Evolutionary conservation across 1,140 invertebrate genomes (phyloP).

Genomic region (Drepana arcuata): DNA sequence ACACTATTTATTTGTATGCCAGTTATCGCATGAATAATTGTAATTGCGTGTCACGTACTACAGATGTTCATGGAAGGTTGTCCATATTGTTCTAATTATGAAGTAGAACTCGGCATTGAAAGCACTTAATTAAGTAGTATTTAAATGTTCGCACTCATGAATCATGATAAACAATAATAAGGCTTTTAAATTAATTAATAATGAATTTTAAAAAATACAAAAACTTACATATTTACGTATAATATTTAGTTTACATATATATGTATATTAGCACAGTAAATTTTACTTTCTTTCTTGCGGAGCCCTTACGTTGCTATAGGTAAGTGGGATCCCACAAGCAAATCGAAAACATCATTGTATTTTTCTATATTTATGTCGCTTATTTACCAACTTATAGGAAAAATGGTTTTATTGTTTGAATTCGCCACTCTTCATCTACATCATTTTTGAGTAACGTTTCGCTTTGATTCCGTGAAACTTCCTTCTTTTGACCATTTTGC

Average conservation of each 20-base stretch:
- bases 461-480: conserved; percentile 62
- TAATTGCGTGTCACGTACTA: conserved; percentile 24
- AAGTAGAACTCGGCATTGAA: too few relatives aligned
- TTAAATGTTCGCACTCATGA: too few relatives aligned
- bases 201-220: too few relatives aligned
- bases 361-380: conserved; percentile 39
- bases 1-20: conserved; percentile 49
- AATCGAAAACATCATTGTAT: conserved; percentile 38
- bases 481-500: conserved; percentile 32
- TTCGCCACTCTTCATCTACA: conserved; percentile 42
- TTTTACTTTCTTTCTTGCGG: conserved; percentile 71
- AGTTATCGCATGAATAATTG: conserved; percentile 46
- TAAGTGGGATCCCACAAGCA: conserved; percentile 61
- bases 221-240: too few relatives aligned
- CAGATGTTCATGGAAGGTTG: conserved; percentile 6
- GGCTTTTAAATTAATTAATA: too few relatives aligned
- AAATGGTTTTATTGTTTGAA: conserved; percentile 29
- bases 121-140: too few relatives aligned
- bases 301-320: conserved; percentile 69
- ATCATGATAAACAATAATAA: too few relatives aligned
- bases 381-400: conserved; percentile 25
- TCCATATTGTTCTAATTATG: too few relatives aligned
- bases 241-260: too few relatives aligned
- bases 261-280: conserved; percentile 66
- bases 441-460: conserved; percentile 67